Conservation (phyloP, 2,113 vertebrate genomes). For the Microcebus murinus region DNA sequence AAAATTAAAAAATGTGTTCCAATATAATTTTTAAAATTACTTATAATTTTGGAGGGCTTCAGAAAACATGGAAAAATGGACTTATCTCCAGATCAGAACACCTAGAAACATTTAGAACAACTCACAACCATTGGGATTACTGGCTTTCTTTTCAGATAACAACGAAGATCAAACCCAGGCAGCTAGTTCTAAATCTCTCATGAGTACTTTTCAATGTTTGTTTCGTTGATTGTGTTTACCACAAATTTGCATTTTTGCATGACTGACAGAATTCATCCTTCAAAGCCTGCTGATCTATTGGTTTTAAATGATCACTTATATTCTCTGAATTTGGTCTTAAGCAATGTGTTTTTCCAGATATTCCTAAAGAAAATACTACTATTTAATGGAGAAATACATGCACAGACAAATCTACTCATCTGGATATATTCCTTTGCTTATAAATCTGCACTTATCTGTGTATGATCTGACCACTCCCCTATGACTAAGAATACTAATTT, state of each 20-base stretch:
- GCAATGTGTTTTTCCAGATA: neutral
- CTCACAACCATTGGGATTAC: neutral
- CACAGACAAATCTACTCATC: neutral
- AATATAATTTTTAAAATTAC: neutral
- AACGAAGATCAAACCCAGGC: neutral
- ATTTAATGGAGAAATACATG: neutral
- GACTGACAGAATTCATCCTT: slow-evolving; percentile 6
- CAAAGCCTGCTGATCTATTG: neutral
- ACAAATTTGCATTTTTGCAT: slow-evolving; percentile 23
- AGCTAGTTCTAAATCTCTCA: neutral
- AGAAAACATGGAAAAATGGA: neutral
- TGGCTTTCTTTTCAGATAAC: slow-evolving; percentile 6
- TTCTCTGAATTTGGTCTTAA: slow-evolving; percentile 8
- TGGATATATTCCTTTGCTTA: neutral
- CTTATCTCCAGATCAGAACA: neutral
- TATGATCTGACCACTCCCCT: neutral
- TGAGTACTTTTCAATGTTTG: neutral
- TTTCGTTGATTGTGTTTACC: neutral
- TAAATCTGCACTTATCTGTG: neutral
- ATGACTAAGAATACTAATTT: neutral
- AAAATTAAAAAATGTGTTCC: neutral
- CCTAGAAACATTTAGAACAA: neutral
- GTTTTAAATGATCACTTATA: slow-evolving; percentile 31
- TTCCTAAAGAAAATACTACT: slow-evolving; percentile 9
- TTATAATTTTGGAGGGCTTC: neutral